A percentile compares a stretch with the other conserved stretches of the same genome.
phyloP scores from a whole-genome alignment of 2,113 vertebrate genomes.

The Motacilla alba region DNA sequence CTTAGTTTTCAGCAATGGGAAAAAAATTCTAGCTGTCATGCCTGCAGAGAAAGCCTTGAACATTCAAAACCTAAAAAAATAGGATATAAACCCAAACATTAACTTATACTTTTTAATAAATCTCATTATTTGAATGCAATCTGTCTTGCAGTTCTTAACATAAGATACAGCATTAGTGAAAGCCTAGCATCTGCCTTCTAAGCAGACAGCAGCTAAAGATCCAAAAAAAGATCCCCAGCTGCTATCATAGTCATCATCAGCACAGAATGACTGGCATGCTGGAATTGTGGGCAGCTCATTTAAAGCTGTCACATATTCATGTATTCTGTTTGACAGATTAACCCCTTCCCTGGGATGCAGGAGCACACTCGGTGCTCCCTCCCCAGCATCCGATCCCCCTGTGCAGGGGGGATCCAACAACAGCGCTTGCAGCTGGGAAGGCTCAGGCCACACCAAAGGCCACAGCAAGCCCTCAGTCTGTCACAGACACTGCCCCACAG shows the following conservation, averaged over 20 bases:
- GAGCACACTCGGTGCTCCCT: neutral
- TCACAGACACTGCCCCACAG: neutral
- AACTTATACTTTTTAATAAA: neutral
- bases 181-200: slow-evolving; percentile 10
- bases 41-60: neutral
- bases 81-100: neutral
- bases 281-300: slow-evolving; percentile 13
- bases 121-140: neutral
- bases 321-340: neutral
- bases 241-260: slow-evolving; percentile 14
- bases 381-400: neutral
- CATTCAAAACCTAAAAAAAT: neutral
- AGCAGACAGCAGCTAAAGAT: neutral
- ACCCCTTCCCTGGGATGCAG: neutral
- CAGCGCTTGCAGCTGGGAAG: fast-evolving
- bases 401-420: neutral
- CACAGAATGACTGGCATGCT: slow-evolving; percentile 9
- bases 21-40: neutral
- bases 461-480: neutral
- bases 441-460: neutral
- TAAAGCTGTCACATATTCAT: neutral
- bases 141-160: neutral
- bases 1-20: neutral
- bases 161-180: neutral
- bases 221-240: slow-evolving; percentile 34